Conservation (phyloP, 2,888 invertebrate species). For the Epiblema foenella region DNA sequence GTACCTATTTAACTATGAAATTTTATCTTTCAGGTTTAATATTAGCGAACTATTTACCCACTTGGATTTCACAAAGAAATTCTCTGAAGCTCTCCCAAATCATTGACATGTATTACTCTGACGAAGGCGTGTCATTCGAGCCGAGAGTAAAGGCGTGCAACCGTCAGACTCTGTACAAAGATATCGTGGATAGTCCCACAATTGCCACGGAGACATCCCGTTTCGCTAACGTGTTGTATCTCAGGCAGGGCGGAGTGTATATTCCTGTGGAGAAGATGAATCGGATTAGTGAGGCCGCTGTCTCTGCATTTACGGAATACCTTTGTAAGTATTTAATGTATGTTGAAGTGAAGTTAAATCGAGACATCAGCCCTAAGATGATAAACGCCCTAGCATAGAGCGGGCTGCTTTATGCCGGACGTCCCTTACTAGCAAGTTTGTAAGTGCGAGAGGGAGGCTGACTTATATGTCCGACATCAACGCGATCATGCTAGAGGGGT, state of each 20-base stretch:
- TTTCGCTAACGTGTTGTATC: conserved; percentile 73
- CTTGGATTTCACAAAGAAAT: conserved; percentile 80
- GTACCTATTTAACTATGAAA: too few species aligned
- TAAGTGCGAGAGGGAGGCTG: too few species aligned
- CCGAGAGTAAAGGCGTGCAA: conserved; percentile 84
- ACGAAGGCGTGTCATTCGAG: conserved; percentile 85
- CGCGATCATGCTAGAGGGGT: too few species aligned
- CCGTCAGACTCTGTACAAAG: conserved; percentile 75
- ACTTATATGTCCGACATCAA: too few species aligned
- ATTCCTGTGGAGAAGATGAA: conserved; percentile 76
- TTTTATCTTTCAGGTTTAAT: conserved; percentile 80
- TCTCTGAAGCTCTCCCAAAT: conserved; percentile 86
- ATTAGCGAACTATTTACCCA: conserved; percentile 77
- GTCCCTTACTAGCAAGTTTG: too few species aligned
- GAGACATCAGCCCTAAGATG: too few species aligned
- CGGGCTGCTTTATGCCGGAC: too few species aligned
- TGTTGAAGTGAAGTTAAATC: too few species aligned
- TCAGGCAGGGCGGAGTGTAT: conserved; percentile 74
- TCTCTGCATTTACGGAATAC: conserved; percentile 79
- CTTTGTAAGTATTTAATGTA: conserved; percentile 72
- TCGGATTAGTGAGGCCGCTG: conserved; percentile 74
- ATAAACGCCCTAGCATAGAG: too few species aligned
- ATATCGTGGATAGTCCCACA: conserved; percentile 67
- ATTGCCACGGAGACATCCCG: conserved; percentile 72
- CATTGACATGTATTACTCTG: conserved; percentile 88